Evolutionary conservation across 2,113 vertebrate genomes (phyloP).

Genomic region (Gymnobelideus leadbeateri): DNA sequence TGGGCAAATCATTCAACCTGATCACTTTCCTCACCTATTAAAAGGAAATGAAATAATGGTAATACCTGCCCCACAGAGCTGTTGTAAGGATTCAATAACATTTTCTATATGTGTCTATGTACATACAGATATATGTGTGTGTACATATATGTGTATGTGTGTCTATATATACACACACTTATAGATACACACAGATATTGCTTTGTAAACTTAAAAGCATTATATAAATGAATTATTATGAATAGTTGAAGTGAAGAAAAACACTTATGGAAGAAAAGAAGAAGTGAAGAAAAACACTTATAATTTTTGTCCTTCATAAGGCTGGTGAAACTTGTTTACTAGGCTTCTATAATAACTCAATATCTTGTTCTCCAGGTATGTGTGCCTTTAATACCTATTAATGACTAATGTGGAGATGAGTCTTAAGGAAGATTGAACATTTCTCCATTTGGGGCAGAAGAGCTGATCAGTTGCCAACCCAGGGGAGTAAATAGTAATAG

Average conservation of each 20-base stretch:
- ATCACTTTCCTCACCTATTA: background rate
- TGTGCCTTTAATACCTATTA: background rate
- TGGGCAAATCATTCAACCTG: background rate
- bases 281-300: background rate
- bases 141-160: no score
- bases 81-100: background rate
- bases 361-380: background rate
- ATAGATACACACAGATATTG: no score
- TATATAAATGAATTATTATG: background rate
- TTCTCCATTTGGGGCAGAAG: background rate
- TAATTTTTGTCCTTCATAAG: background rate
- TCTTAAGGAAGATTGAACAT: background rate
- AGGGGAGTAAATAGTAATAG: background rate
- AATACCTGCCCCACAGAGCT: background rate
- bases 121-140: no score
- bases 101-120: background rate
- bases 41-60: background rate
- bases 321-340: accelerated
- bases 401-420: background rate
- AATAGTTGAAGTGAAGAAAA: background rate
- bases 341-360: accelerated
- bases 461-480: background rate
- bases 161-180: no score
- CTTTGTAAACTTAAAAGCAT: background rate
- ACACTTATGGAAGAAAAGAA: no score